Conservation (phyloP, 2,888 invertebrate species). For the Opisthograptis luteolata region DNA sequence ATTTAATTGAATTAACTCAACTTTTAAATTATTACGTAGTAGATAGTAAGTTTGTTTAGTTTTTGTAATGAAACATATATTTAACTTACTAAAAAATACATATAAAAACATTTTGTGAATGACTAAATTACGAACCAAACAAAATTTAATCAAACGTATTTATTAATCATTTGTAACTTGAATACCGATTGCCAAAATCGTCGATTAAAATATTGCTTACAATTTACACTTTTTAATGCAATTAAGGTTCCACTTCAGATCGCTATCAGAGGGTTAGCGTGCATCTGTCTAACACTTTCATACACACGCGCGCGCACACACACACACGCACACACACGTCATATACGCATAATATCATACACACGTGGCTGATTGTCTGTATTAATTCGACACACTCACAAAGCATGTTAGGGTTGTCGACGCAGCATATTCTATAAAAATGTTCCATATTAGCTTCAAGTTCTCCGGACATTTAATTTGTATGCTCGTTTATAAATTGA, state of each 20-base stretch:
- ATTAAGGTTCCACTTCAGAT: slow-evolving; percentile 50
- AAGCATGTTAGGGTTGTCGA: slow-evolving; percentile 20
- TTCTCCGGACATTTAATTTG: background rate
- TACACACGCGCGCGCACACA: slow-evolving; percentile 6
- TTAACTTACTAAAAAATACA: too few relatives aligned
- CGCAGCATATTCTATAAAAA: background rate
- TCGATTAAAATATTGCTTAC: background rate
- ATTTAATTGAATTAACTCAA: too few relatives aligned
- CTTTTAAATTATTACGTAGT: too few relatives aligned
- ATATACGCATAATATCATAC: slow-evolving; percentile 3
- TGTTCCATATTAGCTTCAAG: background rate
- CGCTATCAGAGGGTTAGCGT: slow-evolving; percentile 39
- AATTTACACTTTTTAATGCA: slow-evolving; percentile 40
- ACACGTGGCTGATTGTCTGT: slow-evolving; percentile 23
- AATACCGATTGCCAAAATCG: too few relatives aligned
- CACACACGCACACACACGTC: background rate
- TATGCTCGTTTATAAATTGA: too few relatives aligned
- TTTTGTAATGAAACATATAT: too few relatives aligned
- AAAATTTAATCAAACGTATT: slow-evolving; percentile 2
- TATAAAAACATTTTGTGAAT: too few relatives aligned
- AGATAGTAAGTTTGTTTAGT: too few relatives aligned
- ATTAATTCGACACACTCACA: slow-evolving; percentile 18
- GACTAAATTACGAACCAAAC: too few relatives aligned
- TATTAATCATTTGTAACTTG: too few relatives aligned
- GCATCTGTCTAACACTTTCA: slow-evolving; percentile 52